phyloP scores from a whole-genome alignment of 2,888 invertebrate genomes.

The Lomographa bimaculata region DNA sequence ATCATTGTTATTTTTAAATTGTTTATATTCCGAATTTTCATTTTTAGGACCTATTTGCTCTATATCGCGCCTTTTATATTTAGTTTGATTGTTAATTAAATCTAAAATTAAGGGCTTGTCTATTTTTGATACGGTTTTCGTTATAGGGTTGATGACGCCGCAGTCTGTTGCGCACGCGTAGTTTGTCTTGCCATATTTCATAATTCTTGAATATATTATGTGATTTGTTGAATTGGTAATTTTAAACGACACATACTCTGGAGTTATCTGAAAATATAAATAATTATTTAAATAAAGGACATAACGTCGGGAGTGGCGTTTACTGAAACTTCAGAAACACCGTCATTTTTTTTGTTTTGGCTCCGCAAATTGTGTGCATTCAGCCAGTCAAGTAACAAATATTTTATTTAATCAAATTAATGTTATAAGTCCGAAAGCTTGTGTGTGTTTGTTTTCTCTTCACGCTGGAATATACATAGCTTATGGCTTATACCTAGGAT shows the following conservation, averaged over 20 bases:
- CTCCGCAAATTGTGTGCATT: too few relatives aligned
- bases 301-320: too few relatives aligned
- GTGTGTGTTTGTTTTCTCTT: too few relatives aligned
- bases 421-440: too few relatives aligned
- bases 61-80: slow-evolving; percentile 26
- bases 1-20: too few relatives aligned
- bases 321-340: too few relatives aligned
- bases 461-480: slow-evolving; percentile 6
- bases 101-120: slow-evolving; percentile 40
- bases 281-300: neutral
- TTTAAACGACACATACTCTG: slow-evolving; percentile 47
- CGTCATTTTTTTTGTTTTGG: too few relatives aligned
- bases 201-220: slow-evolving; percentile 61
- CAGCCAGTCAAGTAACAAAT: too few relatives aligned
- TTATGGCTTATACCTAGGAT: too few relatives aligned
- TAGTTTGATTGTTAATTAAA: slow-evolving; percentile 26
- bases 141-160: slow-evolving; percentile 43
- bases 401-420: too few relatives aligned
- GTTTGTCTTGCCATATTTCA: slow-evolving; percentile 49
- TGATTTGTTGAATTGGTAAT: slow-evolving; percentile 52
- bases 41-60: too few relatives aligned
- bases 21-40: too few relatives aligned
- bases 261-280: slow-evolving; percentile 45
- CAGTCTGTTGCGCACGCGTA: slow-evolving; percentile 55
- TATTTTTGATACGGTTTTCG: slow-evolving; percentile 35